Conservation (phyloP, 2,113 vertebrate species). For the Rhombomys opimus region DNA sequence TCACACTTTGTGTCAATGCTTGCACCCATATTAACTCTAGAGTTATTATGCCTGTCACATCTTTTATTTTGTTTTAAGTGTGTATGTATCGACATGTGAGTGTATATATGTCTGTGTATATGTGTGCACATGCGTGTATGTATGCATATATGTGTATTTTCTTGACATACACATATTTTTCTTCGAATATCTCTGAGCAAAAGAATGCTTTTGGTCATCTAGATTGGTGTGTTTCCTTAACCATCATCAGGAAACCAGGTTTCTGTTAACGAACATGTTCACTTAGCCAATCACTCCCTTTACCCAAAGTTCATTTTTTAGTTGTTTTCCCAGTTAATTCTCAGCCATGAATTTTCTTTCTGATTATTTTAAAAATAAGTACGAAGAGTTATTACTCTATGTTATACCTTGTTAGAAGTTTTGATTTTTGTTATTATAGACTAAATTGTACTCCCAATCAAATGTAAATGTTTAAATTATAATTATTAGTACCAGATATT, state of each 20-base stretch:
- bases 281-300: neutral
- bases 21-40: neutral
- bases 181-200: neutral
- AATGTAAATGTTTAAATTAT: neutral
- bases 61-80: neutral
- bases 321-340: neutral
- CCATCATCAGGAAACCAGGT: neutral
- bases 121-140: too few relatives aligned
- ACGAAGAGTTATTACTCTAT: neutral
- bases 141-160: neutral
- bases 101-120: neutral
- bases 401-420: neutral
- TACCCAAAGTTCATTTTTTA: rapidly evolving
- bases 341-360: neutral
- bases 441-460: neutral
- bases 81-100: neutral
- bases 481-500: neutral
- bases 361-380: neutral
- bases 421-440: neutral
- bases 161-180: neutral
- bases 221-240: neutral
- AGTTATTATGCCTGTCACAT: neutral
- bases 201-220: neutral
- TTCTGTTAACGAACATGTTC: neutral
- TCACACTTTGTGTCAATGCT: neutral